These are phyloP conservation scores for Tichodroma muraria DNA, from an alignment of 2,113 vertebrate species.

Conservation along the genomic window DNA sequence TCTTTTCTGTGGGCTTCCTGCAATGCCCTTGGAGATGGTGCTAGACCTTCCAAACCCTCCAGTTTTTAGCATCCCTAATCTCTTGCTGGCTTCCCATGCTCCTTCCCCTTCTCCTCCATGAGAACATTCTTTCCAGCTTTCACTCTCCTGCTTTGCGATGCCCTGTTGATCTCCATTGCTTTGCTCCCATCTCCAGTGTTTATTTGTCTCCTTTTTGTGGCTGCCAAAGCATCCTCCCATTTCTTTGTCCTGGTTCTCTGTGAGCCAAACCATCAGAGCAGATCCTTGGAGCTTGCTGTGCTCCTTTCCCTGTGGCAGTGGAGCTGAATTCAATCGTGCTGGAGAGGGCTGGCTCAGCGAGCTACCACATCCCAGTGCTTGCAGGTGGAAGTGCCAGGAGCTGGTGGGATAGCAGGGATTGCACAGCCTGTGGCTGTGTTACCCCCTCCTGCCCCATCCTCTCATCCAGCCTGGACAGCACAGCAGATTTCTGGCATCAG, in stretches of 20 bases:
- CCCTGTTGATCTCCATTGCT: neutral
- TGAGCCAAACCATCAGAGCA: neutral
- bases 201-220: neutral
- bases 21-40: neutral
- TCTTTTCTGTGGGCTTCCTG: neutral
- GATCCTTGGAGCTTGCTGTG: accelerated
- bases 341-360: neutral
- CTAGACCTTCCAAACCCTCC: neutral
- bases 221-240: neutral
- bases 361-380: neutral
- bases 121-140: neutral
- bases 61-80: neutral
- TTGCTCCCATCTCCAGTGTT: neutral
- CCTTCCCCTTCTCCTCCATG: neutral
- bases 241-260: neutral
- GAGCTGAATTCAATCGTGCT: neutral
- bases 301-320: neutral
- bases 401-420: neutral
- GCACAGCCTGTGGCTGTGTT: neutral
- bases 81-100: neutral
- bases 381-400: neutral
- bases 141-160: neutral
- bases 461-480: neutral
- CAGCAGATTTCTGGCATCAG: accelerated
- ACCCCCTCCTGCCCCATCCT: neutral